Percentiles rank a stretch among this genome's conserved stretches.
phyloP scores from a whole-genome alignment of 2,113 vertebrate species.

The Nibea coibor region DNA sequence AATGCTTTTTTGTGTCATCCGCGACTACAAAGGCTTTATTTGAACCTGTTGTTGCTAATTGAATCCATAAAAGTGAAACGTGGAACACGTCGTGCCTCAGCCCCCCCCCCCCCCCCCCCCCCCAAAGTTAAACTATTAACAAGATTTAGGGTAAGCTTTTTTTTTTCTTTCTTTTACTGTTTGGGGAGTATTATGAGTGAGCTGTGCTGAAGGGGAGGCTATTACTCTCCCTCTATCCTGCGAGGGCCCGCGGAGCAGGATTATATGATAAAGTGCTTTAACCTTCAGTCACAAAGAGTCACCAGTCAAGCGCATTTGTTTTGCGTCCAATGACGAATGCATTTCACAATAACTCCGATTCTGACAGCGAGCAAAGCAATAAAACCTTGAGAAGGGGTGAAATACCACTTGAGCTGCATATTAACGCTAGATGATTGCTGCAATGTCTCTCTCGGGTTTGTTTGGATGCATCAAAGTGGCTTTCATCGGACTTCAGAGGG shows the following conservation, averaged over 20 bases:
- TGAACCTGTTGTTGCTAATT: slow-evolving; percentile 61
- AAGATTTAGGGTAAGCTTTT: slow-evolving; percentile 56
- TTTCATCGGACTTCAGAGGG: slow-evolving; percentile 8
- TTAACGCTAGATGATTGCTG: slow-evolving; percentile 5
- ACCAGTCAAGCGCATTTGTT: slow-evolving; percentile 51
- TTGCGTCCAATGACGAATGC: slow-evolving; percentile 35
- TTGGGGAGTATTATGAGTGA: slow-evolving; percentile 59
- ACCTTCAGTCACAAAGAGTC: slow-evolving; percentile 56
- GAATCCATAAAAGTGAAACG: slow-evolving; percentile 66
- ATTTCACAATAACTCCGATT: slow-evolving; percentile 23
- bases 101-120: slow-evolving; percentile 42
- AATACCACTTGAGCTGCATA: background rate
- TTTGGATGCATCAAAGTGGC: slow-evolving; percentile 11
- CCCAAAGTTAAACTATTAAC: slow-evolving; percentile 71
- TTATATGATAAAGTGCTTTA: slow-evolving; percentile 60
- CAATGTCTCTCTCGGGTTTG: background rate
- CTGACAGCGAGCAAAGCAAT: slow-evolving; percentile 9
- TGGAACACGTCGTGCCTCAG: slow-evolving; percentile 32
- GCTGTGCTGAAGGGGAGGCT: slow-evolving; percentile 51
- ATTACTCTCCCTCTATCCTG: slow-evolving; percentile 50
- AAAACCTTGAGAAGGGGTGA: background rate
- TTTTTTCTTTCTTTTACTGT: slow-evolving; percentile 46
- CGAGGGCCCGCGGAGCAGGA: slow-evolving; percentile 36
- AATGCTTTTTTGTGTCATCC: slow-evolving; percentile 45
- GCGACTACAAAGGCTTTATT: slow-evolving; percentile 40